Conservation (phyloP, 2,113 vertebrate genomes). For the Budorcas taxicolor region DNA sequence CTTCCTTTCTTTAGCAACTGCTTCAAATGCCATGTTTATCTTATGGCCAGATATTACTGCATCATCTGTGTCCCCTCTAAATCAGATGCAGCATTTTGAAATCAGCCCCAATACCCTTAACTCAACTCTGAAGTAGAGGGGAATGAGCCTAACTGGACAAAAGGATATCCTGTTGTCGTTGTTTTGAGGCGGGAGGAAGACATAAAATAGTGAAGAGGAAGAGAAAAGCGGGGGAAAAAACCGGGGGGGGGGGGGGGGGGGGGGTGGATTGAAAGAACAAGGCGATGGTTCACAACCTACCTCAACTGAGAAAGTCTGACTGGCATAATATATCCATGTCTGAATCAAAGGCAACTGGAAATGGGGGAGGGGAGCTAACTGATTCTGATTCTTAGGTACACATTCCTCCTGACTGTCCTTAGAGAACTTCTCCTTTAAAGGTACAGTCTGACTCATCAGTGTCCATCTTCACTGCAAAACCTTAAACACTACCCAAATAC, state of each 20-base stretch:
- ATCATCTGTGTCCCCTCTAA: background rate
- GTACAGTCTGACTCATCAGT: background rate
- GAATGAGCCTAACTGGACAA: background rate
- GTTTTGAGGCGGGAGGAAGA: rapidly evolving
- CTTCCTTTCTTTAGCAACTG: background rate
- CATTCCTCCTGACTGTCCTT: background rate
- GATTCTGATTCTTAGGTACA: background rate
- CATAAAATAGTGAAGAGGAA: background rate
- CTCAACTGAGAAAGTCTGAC: background rate
- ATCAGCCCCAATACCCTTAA: background rate
- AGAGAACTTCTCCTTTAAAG: background rate
- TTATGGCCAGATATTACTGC: background rate
- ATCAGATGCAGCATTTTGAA: background rate
- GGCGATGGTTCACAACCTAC: background rate
- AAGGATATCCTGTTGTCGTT: background rate
- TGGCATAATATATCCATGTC: background rate
- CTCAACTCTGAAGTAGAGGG: background rate
- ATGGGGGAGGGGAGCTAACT: background rate
- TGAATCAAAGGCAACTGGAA: background rate
- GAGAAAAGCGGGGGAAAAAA: background rate
- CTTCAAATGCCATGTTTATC: background rate
- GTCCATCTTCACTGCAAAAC: background rate
- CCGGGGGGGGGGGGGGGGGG: background rate
- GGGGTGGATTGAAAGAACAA: background rate
- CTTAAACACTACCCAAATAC: background rate